Conservation (phyloP, 2,113 vertebrate species). For the Dicerorhinus sumatrensis region DNA sequence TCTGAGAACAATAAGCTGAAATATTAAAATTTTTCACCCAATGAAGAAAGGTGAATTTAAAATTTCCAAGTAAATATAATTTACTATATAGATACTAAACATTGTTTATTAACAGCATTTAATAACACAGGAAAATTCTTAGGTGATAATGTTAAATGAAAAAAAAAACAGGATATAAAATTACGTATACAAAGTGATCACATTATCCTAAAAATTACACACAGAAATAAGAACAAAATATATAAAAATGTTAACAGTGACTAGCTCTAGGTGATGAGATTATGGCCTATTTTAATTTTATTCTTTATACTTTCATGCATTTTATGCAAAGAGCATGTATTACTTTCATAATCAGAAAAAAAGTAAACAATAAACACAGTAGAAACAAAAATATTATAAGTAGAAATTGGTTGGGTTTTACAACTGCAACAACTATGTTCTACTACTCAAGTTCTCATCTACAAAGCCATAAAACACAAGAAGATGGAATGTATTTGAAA, state of each 20-base stretch:
- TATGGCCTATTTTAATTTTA: conserved; percentile 1
- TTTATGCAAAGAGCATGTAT: background rate
- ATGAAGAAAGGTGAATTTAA: background rate
- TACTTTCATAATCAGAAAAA: background rate
- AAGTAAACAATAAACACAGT: conserved; percentile 10
- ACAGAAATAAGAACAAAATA: conserved; percentile 8
- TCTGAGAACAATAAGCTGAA: background rate
- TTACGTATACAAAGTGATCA: background rate
- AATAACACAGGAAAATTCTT: background rate
- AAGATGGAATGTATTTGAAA: background rate
- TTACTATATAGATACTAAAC: background rate
- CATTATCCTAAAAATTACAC: conserved; percentile 23
- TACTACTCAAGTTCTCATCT: background rate
- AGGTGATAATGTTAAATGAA: background rate
- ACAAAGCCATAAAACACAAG: background rate
- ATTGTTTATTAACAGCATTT: background rate
- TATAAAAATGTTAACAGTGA: background rate
- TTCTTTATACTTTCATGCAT: background rate
- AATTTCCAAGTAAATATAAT: background rate
- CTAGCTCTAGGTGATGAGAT: background rate
- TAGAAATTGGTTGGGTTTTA: background rate
- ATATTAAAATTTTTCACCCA: background rate
- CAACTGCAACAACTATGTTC: background rate
- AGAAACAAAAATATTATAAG: background rate
- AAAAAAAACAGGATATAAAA: background rate